Conservation (phyloP, 2,888 invertebrate genomes). For the Epistrophella euchroma region DNA sequence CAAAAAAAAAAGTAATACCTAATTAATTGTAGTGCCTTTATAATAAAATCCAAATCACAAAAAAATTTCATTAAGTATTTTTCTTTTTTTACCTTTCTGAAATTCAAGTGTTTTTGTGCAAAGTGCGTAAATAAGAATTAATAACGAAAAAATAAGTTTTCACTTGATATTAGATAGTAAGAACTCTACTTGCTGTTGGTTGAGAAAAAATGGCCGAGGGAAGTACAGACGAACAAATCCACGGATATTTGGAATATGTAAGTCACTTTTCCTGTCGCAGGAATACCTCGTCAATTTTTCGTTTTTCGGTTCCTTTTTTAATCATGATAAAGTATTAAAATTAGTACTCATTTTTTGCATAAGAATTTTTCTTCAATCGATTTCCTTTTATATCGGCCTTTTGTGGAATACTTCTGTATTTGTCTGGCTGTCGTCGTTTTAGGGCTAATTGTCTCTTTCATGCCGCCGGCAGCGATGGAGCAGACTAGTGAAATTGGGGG, state of each 20-base stretch:
- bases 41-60: conserved; percentile 1
- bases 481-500: conserved; percentile 30
- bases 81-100: conserved; percentile 13
- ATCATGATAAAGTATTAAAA: conserved; percentile 56
- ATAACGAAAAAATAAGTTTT: conserved; percentile 33
- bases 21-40: background rate
- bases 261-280: conserved; percentile 29
- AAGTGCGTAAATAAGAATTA: conserved; percentile 27
- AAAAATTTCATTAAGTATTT: conserved; percentile 5
- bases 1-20: background rate
- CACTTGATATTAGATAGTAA: conserved; percentile 19
- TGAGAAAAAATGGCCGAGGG: conserved; percentile 67
- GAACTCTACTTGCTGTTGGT: conserved; percentile 24
- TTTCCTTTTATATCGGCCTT: conserved; percentile 53
- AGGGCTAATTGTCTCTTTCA: conserved; percentile 65
- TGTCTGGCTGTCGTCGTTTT: conserved; percentile 30
- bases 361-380: conserved; percentile 73
- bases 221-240: conserved; percentile 64
- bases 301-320: background rate
- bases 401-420: conserved; percentile 53
- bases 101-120: conserved; percentile 26
- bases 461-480: background rate
- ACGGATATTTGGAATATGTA: conserved; percentile 73
- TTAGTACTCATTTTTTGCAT: conserved; percentile 73
- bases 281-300: conserved; percentile 1